phyloP scores from a whole-genome alignment of 1,140 invertebrate species.

The Littorina saxatilis region DNA sequence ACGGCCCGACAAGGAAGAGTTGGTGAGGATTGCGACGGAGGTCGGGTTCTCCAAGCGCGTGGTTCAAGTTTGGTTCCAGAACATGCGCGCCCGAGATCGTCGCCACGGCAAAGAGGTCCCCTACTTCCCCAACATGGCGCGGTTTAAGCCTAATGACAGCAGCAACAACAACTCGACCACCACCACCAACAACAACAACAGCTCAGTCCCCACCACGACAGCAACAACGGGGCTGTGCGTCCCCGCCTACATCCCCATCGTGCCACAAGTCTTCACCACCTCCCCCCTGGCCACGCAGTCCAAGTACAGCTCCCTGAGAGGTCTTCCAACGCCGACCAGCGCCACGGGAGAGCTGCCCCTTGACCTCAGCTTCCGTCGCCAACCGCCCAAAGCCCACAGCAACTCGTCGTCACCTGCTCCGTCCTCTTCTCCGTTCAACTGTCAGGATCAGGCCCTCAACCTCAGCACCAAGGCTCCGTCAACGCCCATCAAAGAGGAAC shows the following conservation, averaged over 20 bases:
- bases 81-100: constrained; percentile 93
- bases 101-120: constrained; percentile 62
- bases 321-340: constrained; percentile 25
- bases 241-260: constrained; percentile 67
- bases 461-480: constrained; percentile 59
- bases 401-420: constrained; percentile 49
- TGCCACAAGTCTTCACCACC: constrained; percentile 58
- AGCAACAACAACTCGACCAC: constrained; percentile 38
- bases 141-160: constrained; percentile 52
- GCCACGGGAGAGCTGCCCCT: constrained; percentile 80
- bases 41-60: constrained; percentile 94
- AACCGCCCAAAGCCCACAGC: constrained; percentile 60
- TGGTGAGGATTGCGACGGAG: constrained; percentile 89
- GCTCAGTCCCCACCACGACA: constrained; percentile 47
- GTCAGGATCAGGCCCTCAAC: constrained; percentile 66
- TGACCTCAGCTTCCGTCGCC: constrained; percentile 88
- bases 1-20: constrained; percentile 93
- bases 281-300: not conserved
- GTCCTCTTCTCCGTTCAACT: constrained; percentile 34
- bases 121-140: constrained; percentile 65
- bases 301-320: constrained; percentile 15
- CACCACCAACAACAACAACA: too few species aligned
- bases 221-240: constrained; percentile 45
- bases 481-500: constrained; percentile 39
- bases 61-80: constrained; percentile 98